Base-by-base conservation (phyloP, 2,113 vertebrate genomes). In the Numenius arquata region DNA sequence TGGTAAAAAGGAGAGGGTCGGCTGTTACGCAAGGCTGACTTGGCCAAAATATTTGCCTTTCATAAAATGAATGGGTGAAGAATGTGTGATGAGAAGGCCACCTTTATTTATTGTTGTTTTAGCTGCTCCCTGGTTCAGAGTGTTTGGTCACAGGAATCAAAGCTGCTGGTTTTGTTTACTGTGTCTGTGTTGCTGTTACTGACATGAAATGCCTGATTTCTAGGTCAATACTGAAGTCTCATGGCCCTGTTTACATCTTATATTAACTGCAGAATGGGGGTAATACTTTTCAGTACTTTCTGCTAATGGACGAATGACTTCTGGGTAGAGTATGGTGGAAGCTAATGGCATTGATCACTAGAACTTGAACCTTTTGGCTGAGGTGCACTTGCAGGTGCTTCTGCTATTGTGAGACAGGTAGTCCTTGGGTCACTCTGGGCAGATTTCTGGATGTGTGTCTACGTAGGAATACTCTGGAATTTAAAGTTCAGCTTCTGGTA, bases 171-270 rank as follows among this genome's bases (percentile, higher is more conserved):
- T 78, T 62, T 55, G 25, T 62, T 81, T 4, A 74, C 47, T 56
- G 13, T n/a, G 25, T 78, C 45, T 1, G 0, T 62, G 36, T 62
- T 81, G 36, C 38, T 86, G 38, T 86, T 76, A 34, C 0, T 0
- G 43, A 48, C 63, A 53, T 23, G 5, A 85, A 74, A 59, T 63
- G 32, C 5, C 20, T 9, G 15, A 41, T 92, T 83, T 74, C 9
- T 77, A 21, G 45, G 47, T 84, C 22, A 55, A 4, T 67, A 30
- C 0, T 55, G 72, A 67, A 58, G 21, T 34, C 29, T 52, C 34
- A 3, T 8, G 50, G 72, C 23, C 15, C 20, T 76, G 10, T 40
- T 85, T 15, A 47, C 32, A 11, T 62, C 16, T 19, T 66, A 45
- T 3, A 50, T 66, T 6, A 72, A 36, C 47, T 78, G 65, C 18